Percentiles rank a stretch among this genome's conserved stretches.
Evolutionary conservation across 2,113 vertebrate genomes (phyloP).

Genomic region (Coptodon rendalli): DNA sequence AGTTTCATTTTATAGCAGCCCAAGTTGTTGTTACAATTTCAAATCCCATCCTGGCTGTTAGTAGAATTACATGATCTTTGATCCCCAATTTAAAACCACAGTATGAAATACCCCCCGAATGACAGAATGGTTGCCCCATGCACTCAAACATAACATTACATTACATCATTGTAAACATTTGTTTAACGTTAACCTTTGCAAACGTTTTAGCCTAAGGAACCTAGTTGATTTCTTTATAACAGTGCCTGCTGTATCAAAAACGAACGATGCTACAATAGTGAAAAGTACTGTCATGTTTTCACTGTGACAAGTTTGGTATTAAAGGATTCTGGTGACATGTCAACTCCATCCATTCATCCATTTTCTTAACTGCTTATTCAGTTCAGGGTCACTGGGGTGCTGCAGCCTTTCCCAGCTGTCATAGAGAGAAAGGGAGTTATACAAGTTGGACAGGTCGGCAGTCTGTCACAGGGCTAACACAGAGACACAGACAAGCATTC

Average conservation of each 20-base stretch:
- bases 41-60: neutral
- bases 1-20: neutral
- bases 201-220: neutral
- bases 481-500: neutral
- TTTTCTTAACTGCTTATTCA: neutral
- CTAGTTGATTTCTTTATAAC: neutral
- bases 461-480: neutral
- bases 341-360: neutral
- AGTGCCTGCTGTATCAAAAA: neutral
- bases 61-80: neutral
- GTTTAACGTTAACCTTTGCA: neutral
- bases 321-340: neutral
- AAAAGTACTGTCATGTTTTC: neutral
- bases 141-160: neutral
- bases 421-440: neutral
- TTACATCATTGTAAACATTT: neutral
- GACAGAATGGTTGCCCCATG: neutral
- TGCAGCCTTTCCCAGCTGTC: neutral
- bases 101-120: neutral
- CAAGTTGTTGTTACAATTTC: neutral
- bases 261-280: neutral
- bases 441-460: neutral
- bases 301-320: neutral
- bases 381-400: neutral
- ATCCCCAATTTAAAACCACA: neutral